Evolutionary conservation across 2,113 vertebrate species (phyloP).

Genomic region (Balaenoptera acutorostrata): DNA sequence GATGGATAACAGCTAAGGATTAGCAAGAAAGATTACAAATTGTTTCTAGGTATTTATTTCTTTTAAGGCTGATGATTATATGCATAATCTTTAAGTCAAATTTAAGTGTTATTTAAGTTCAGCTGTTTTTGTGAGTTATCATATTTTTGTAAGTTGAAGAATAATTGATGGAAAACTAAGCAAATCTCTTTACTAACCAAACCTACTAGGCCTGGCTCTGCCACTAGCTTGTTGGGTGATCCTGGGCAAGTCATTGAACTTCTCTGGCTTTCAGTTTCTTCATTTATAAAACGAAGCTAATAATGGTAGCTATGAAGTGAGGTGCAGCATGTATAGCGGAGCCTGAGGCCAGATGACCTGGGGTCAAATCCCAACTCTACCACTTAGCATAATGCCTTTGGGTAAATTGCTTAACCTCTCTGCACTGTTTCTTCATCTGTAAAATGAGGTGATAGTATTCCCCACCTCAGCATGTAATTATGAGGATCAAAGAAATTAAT

Average conservation of each 20-base stretch:
- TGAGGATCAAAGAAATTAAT: not conserved
- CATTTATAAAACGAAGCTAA: not conserved
- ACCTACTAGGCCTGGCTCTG: not conserved
- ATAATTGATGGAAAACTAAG: not conserved
- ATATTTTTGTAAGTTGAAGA: not conserved
- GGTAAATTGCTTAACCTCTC: not conserved
- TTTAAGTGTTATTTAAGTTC: not conserved
- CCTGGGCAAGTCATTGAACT: not conserved
- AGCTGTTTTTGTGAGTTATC: not conserved
- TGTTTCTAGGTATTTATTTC: not conserved
- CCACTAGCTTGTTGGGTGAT: not conserved
- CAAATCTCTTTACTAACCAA: not conserved
- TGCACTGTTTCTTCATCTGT: not conserved
- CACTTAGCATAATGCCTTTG: not conserved
- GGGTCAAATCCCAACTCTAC: not conserved
- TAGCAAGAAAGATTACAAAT: not conserved
- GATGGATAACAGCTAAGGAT: not conserved
- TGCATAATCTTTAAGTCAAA: not conserved
- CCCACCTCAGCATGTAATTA: not conserved
- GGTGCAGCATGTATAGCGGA: fast-evolving
- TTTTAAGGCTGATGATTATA: not conserved
- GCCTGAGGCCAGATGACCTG: not conserved
- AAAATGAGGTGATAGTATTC: not conserved
- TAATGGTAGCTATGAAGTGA: not conserved
- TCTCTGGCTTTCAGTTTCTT: not conserved